A percentile compares a stretch with the other conserved stretches of the same genome.
phyloP scores from a whole-genome alignment of 2,797 vertebrate genomes.

The Pachyuromys duprasi region DNA sequence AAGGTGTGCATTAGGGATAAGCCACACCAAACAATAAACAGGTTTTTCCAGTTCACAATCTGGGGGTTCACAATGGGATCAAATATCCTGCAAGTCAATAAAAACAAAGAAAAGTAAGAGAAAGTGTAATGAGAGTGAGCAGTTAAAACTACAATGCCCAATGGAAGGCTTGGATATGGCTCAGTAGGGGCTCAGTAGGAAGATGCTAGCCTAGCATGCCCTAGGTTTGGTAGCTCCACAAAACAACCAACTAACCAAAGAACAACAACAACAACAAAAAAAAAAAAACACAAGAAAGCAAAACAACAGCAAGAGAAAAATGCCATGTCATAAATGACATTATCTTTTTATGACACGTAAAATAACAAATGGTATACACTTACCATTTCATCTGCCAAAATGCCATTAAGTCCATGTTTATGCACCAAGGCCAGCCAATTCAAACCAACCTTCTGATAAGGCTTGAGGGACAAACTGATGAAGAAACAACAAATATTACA shows the following conservation, averaged over 20 bases:
- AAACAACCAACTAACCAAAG: not conserved
- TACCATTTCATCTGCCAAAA: slow-evolving; percentile 99
- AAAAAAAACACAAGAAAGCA: not conserved
- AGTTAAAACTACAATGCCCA: not conserved
- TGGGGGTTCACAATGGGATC: too few species aligned
- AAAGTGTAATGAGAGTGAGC: not conserved
- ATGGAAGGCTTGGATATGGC: not conserved
- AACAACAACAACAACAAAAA: not conserved
- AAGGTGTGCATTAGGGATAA: too few species aligned
- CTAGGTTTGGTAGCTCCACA: not conserved
- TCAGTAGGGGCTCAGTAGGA: not conserved
- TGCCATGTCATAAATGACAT: not conserved
- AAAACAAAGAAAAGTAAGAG: not conserved
- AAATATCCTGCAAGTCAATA: not conserved
- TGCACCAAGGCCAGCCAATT: slow-evolving; percentile 97
- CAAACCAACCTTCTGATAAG: slow-evolving; percentile 97
- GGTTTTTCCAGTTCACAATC: too few species aligned
- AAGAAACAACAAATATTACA: slow-evolving; percentile 59
- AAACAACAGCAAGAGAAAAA: not conserved
- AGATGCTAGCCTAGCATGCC: too few species aligned
- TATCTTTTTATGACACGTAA: not conserved
- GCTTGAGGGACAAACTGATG: slow-evolving; percentile 93
- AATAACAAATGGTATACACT: slow-evolving; percentile 74
- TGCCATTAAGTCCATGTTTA: slow-evolving; percentile 95
- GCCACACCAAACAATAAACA: too few species aligned